A percentile compares a stretch with the other conserved stretches of the same genome.
Evolutionary conservation across 2,797 vertebrate species (phyloP).

Genomic region (Coilia nasus): DNA sequence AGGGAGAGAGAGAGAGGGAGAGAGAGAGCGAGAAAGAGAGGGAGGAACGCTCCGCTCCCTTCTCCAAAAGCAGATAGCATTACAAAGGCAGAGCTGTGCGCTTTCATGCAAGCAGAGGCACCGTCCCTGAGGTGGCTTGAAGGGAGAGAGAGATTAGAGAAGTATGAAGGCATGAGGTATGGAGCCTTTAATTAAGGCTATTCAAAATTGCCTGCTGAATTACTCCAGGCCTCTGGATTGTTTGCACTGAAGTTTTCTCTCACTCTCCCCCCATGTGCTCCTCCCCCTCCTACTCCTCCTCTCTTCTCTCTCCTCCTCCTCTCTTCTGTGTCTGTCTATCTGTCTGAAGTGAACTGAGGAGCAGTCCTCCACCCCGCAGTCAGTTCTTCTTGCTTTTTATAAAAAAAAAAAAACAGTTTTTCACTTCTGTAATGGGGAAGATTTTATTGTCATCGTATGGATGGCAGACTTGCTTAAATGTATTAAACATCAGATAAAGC

Average conservation of each 20-base stretch:
- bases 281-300: neutral
- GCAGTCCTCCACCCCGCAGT: too few relatives aligned
- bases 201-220: conserved; percentile 44
- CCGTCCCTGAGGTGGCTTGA: conserved; percentile 61
- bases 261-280: neutral
- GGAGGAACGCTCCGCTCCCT: conserved; percentile 48
- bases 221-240: conserved; percentile 38
- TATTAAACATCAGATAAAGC: too few relatives aligned
- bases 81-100: conserved; percentile 54
- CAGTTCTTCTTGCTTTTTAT: too few relatives aligned
- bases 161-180: conserved; percentile 57
- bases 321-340: too few relatives aligned
- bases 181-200: conserved; percentile 53
- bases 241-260: conserved; percentile 30
- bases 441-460: neutral
- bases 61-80: conserved; percentile 56
- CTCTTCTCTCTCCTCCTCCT: neutral
- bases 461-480: neutral
- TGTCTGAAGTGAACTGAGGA: too few relatives aligned
- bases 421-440: too few relatives aligned
- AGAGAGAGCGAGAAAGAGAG: conserved; percentile 31
- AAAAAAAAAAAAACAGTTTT: too few relatives aligned
- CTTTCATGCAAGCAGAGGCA: conserved; percentile 65
- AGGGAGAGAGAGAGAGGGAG: conserved; percentile 49
- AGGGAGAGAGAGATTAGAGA: conserved; percentile 69